phyloP scores from a whole-genome alignment of 37 sponge, comb jelly and placozoan genomes.

The Aphrocallistes beatrix region DNA sequence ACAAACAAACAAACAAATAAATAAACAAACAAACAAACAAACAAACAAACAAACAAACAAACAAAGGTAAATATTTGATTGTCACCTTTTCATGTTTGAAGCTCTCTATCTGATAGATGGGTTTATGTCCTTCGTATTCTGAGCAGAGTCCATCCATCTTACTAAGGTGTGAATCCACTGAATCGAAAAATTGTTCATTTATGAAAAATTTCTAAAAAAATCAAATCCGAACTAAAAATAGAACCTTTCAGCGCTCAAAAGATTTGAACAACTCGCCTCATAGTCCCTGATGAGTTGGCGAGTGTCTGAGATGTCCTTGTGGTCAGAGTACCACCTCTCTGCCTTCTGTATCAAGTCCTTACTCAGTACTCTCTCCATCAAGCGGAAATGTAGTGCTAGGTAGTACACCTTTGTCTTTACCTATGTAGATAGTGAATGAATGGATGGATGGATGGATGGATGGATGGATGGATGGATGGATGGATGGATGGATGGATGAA shows the following conservation, averaged over 20 bases:
- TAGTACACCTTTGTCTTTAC: constrained; percentile 1
- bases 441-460: too few relatives aligned
- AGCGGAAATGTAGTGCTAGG: background rate
- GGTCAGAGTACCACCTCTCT: background rate
- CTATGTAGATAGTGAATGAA: too few relatives aligned
- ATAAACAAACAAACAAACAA: background rate
- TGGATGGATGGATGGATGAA: too few relatives aligned
- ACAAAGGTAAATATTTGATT: background rate
- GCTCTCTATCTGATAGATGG: background rate
- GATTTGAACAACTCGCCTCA: too few relatives aligned
- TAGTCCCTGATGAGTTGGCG: background rate
- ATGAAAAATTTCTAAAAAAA: background rate
- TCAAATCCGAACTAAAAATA: too few relatives aligned
- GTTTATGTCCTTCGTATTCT: background rate
- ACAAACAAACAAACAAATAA: background rate
- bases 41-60: background rate
- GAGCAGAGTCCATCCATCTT: background rate
- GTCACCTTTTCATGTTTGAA: background rate
- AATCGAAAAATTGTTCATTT: background rate
- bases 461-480: too few relatives aligned
- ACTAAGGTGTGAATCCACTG: background rate
- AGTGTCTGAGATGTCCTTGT: background rate
- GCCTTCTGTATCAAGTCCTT: background rate
- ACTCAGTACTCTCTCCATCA: background rate
- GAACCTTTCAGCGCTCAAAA: too few relatives aligned